Evolutionary conservation across 2,888 invertebrate species (phyloP).

Genomic region (Thymelicus sylvestris): DNA sequence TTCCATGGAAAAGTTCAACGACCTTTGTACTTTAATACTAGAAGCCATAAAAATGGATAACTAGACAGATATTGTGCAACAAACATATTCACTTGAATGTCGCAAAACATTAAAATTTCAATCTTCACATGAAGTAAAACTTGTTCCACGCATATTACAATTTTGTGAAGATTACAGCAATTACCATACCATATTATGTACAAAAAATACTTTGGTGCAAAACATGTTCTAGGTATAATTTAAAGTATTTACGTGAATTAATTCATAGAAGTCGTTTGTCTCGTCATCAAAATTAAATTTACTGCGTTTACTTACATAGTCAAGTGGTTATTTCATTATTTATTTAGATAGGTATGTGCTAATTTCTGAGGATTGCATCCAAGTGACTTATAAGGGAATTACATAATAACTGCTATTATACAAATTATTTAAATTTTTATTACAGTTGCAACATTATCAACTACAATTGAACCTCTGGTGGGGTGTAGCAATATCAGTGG

Average conservation of each 20-base stretch:
- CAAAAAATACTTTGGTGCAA: constrained; percentile 22
- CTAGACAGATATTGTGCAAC: neutral
- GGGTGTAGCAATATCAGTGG: too few species aligned
- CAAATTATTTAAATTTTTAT: too few species aligned
- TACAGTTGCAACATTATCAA: too few species aligned
- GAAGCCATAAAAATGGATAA: neutral
- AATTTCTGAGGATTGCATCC: neutral
- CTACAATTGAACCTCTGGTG: too few species aligned
- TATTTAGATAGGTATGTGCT: neutral
- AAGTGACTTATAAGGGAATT: neutral
- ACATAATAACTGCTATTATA: constrained; percentile 4
- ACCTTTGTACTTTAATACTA: neutral
- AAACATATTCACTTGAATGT: neutral
- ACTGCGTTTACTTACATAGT: neutral
- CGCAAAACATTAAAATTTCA: constrained; percentile 8
- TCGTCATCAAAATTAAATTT: neutral
- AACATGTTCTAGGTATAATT: constrained; percentile 20
- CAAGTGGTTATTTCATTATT: neutral
- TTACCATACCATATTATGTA: constrained; percentile 19
- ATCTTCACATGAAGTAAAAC: constrained; percentile 4
- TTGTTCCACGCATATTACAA: constrained; percentile 5
- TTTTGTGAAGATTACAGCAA: constrained; percentile 14
- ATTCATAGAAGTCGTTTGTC: constrained; percentile 23
- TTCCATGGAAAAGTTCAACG: neutral
- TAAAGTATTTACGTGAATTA: constrained; percentile 13